These are phyloP conservation scores for Rostratula benghalensis DNA, from an alignment of 2,113 vertebrate species.

Conservation along the genomic window DNA sequence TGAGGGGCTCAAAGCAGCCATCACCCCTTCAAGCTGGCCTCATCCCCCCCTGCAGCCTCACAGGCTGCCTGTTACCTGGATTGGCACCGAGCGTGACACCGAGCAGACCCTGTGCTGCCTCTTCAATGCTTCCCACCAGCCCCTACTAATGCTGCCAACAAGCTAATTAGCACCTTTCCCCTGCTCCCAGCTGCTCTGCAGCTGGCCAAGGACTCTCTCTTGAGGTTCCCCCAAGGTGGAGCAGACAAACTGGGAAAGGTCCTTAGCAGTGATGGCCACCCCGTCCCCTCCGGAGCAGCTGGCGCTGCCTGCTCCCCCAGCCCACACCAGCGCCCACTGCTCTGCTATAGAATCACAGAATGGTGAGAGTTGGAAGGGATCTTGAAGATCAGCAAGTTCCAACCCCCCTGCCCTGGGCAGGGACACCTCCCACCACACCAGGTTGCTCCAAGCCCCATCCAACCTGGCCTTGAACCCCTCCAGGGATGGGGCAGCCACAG, in stretches of 20 bases:
- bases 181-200: slow-evolving; percentile 17
- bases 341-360: neutral
- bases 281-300: neutral
- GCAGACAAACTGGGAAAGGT: neutral
- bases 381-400: too few relatives aligned
- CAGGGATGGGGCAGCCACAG: too few relatives aligned
- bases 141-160: slow-evolving; percentile 24
- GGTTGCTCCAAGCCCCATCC: too few relatives aligned
- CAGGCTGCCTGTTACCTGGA: neutral
- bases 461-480: too few relatives aligned
- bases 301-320: neutral
- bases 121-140: neutral
- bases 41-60: accelerated
- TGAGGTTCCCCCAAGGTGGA: neutral
- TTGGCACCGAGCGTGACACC: accelerated
- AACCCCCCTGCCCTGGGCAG: too few relatives aligned
- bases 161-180: slow-evolving; percentile 20
- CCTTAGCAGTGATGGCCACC: accelerated
- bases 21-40: neutral
- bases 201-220: neutral
- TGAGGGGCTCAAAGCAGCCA: neutral
- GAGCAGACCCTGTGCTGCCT: neutral
- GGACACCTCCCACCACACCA: too few relatives aligned
- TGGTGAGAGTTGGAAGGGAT: too few relatives aligned
- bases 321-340: accelerated